Conservation (phyloP, 1,140 invertebrate species). For the Lepidurus arcticus region DNA sequence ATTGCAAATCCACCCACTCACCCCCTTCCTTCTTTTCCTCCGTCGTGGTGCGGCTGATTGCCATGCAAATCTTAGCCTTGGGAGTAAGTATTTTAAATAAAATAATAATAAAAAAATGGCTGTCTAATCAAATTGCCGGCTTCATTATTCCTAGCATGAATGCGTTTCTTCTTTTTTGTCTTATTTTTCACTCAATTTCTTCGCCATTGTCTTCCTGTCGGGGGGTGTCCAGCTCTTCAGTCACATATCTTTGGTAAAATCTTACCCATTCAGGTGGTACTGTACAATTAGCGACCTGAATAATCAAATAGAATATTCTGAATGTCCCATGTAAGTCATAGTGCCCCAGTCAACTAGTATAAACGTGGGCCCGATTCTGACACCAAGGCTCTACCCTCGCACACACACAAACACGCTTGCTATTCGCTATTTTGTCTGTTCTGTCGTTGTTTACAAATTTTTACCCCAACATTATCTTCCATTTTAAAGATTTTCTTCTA, state of each 20-base stretch:
- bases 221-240: conserved; percentile 33
- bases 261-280: neutral
- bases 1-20: conserved; percentile 44
- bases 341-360: too few species aligned
- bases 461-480: neutral
- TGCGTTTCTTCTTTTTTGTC: conserved; percentile 7
- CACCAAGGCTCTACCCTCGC: too few species aligned
- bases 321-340: neutral
- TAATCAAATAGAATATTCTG: neutral
- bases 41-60: conserved; percentile 87
- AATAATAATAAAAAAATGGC: neutral
- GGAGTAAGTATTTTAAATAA: conserved; percentile 54
- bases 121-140: neutral
- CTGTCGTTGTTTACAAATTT: neutral
- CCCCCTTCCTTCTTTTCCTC: conserved; percentile 88
- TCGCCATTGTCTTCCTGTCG: conserved; percentile 22
- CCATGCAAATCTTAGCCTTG: conserved; percentile 85
- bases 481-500: neutral
- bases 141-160: conserved; percentile 11
- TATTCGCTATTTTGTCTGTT: neutral
- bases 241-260: conserved; percentile 34
- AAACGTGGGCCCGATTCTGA: too few species aligned
- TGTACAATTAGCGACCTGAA: conserved; percentile 17
- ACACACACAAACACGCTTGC: too few species aligned
- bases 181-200: neutral